These are phyloP conservation scores for Petrocephalus zakoni DNA, from an alignment of 2,113 vertebrate genomes.

Conservation along the genomic window DNA sequence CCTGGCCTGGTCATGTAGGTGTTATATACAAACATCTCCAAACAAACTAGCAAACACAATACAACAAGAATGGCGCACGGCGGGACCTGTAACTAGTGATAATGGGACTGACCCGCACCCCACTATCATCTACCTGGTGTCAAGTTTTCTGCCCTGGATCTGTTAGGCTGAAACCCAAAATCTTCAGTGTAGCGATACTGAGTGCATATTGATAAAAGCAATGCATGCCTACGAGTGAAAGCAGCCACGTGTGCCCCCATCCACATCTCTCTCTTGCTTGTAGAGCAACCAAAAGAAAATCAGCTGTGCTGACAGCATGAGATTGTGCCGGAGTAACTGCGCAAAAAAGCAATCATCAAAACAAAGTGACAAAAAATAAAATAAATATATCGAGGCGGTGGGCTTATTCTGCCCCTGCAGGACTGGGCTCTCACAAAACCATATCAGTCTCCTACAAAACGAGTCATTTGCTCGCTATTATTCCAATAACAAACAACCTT, in stretches of 20 bases:
- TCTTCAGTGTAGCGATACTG: not conserved
- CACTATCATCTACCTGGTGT: not conserved
- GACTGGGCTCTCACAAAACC: not conserved
- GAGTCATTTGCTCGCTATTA: not conserved
- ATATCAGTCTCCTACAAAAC: not conserved
- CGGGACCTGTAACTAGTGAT: not conserved
- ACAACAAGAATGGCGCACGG: not conserved
- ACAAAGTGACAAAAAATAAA: not conserved
- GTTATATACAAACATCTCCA: not conserved
- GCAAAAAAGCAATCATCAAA: constrained; percentile 9
- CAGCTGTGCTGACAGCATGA: not conserved
- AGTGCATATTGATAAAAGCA: not conserved
- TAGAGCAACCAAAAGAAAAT: not conserved
- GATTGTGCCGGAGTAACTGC: not conserved
- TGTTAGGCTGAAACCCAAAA: not conserved
- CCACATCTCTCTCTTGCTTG: not conserved
- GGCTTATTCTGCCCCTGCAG: not conserved
- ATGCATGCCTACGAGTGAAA: not conserved
- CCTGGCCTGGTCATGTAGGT: not conserved
- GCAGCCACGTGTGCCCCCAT: not conserved
- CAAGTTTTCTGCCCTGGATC: not conserved
- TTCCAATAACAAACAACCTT: not conserved
- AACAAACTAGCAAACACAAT: not conserved
- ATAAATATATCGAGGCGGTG: not conserved
- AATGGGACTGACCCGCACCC: not conserved